Evolutionary conservation across 2,888 invertebrate species (phyloP).

Genomic region (Eutolmus rufibarbis): DNA sequence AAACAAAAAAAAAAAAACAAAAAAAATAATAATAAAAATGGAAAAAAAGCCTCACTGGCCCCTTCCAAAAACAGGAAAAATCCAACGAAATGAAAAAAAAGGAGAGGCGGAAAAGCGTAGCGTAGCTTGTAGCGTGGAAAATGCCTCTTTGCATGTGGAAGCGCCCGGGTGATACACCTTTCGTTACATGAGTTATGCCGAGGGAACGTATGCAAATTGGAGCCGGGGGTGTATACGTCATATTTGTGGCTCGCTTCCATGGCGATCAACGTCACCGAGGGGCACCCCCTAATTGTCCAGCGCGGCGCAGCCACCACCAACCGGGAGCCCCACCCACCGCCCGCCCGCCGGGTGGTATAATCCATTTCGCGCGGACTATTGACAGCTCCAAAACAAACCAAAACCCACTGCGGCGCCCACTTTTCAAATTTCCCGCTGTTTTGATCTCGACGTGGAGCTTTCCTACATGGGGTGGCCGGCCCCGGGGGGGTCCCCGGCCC

Average conservation of each 20-base stretch:
- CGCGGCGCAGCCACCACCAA: neutral
- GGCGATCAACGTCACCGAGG: slow-evolving; percentile 13
- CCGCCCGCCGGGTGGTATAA: neutral
- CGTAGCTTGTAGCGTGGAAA: slow-evolving; percentile 33
- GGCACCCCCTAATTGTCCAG: slow-evolving; percentile 13
- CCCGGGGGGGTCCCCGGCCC: neutral
- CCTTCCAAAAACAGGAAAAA: slow-evolving; percentile 38
- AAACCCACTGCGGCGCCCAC: neutral
- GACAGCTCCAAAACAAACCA: slow-evolving; percentile 22
- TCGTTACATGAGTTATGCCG: neutral
- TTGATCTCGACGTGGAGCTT: neutral
- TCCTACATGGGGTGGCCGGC: neutral
- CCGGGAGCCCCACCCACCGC: neutral
- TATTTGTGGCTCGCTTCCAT: slow-evolving; percentile 34
- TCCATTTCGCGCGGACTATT: slow-evolving; percentile 7
- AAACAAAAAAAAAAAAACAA: neutral
- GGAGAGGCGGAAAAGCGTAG: slow-evolving; percentile 1
- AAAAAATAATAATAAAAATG: neutral
- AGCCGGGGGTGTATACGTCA: neutral
- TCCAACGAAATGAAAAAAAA: neutral
- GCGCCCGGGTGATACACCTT: neutral
- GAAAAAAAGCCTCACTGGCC: neutral
- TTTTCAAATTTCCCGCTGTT: slow-evolving; percentile 20
- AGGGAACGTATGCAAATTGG: neutral
- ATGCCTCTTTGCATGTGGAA: slow-evolving; percentile 1